Conservation (phyloP, 1,140 invertebrate species). For the Bombus vancouverensis region DNA sequence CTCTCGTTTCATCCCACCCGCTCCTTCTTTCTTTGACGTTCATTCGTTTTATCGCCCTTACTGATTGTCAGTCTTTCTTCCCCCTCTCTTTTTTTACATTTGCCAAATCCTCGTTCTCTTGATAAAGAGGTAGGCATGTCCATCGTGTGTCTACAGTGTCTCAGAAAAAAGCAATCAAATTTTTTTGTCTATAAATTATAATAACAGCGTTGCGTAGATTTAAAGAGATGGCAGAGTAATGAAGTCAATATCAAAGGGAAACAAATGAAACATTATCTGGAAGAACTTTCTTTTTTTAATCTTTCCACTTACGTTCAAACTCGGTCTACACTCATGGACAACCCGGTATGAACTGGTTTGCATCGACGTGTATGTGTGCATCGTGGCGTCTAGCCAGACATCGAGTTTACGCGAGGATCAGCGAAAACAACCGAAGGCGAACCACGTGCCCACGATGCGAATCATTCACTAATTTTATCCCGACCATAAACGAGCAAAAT, state of each 20-base stretch:
- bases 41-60: background rate
- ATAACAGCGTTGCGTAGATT: background rate
- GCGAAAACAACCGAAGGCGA: constrained; percentile 42
- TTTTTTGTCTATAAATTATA: background rate
- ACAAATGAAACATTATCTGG: too few relatives aligned
- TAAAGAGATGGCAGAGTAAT: background rate
- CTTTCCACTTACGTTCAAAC: background rate
- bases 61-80: background rate
- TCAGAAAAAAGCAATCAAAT: background rate
- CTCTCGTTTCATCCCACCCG: background rate
- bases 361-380: constrained; percentile 9
- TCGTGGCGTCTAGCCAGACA: background rate
- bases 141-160: background rate
- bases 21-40: background rate
- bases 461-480: constrained; percentile 52
- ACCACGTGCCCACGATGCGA: constrained; percentile 39
- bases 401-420: constrained; percentile 45
- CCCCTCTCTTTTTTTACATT: background rate
- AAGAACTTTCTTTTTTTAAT: background rate
- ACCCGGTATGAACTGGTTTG: constrained; percentile 62
- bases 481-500: background rate
- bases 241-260: background rate
- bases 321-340: constrained; percentile 5
- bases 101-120: constrained; percentile 18
- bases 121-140: background rate